phyloP scores from a whole-genome alignment of 1,140 invertebrate genomes.

The Sipha flava region DNA sequence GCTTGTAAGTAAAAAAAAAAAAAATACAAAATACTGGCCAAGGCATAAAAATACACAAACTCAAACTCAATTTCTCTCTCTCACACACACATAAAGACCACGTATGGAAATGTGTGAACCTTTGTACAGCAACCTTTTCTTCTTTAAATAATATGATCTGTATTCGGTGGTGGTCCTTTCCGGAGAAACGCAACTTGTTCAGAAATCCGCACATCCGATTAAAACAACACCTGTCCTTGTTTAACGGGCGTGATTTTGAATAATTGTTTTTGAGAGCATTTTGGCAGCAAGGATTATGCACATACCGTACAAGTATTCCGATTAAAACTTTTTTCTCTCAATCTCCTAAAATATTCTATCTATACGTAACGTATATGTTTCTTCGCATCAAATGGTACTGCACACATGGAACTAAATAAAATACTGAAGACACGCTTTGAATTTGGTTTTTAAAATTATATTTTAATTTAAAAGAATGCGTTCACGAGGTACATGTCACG shows the following conservation, averaged over 20 bases:
- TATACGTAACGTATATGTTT: no score
- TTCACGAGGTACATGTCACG: no score
- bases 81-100: neutral
- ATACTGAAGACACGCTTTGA: no score
- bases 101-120: constrained; percentile 20
- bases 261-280: neutral
- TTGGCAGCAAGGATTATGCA: neutral
- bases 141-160: constrained; percentile 19
- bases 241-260: constrained; percentile 22
- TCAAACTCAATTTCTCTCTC: neutral
- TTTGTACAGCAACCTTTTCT: neutral
- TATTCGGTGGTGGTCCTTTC: neutral
- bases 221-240: constrained; percentile 5
- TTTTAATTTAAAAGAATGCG: no score
- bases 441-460: no score
- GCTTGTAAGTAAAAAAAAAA: constrained; percentile 8
- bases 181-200: neutral
- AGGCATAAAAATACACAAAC: neutral
- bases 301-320: neutral
- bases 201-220: constrained; percentile 15
- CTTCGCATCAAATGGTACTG: no score
- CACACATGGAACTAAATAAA: no score
- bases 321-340: constrained; percentile 5
- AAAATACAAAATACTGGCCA: neutral
- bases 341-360: neutral